phyloP scores from a whole-genome alignment of 1,140 invertebrate species.

The Drosophila arawakana region DNA sequence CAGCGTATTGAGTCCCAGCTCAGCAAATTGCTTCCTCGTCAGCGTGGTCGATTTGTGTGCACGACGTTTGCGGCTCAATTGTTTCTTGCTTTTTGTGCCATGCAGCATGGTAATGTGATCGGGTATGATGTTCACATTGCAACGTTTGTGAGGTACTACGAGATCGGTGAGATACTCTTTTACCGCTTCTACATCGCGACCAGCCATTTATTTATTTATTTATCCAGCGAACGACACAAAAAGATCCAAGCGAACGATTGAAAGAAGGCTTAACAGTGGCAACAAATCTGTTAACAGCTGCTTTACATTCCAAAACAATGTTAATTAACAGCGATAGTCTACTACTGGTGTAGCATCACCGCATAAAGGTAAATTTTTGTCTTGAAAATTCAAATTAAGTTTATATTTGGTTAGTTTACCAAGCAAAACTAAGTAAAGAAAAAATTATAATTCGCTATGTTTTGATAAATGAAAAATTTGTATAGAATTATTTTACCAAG shows the following conservation, averaged over 20 bases:
- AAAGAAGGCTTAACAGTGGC: no score
- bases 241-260: no score
- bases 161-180: conserved; percentile 71
- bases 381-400: no score
- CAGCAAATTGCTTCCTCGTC: conserved; percentile 86
- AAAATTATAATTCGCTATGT: no score
- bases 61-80: conserved; percentile 79
- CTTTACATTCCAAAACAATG: neutral
- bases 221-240: neutral
- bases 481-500: no score
- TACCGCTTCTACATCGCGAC: conserved; percentile 41
- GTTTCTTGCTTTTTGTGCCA: conserved; percentile 85
- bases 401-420: no score
- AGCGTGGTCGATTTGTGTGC: conserved; percentile 85
- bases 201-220: conserved; percentile 6
- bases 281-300: no score
- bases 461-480: no score
- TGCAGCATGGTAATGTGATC: conserved; percentile 81
- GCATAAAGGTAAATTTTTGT: no score
- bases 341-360: no score
- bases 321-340: neutral
- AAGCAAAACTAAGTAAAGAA: no score
- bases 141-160: conserved; percentile 66
- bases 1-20: conserved; percentile 87
- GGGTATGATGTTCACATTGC: conserved; percentile 69